phyloP scores from a whole-genome alignment of 2,888 invertebrate species.

The Ecdyonurus torrentis region DNA sequence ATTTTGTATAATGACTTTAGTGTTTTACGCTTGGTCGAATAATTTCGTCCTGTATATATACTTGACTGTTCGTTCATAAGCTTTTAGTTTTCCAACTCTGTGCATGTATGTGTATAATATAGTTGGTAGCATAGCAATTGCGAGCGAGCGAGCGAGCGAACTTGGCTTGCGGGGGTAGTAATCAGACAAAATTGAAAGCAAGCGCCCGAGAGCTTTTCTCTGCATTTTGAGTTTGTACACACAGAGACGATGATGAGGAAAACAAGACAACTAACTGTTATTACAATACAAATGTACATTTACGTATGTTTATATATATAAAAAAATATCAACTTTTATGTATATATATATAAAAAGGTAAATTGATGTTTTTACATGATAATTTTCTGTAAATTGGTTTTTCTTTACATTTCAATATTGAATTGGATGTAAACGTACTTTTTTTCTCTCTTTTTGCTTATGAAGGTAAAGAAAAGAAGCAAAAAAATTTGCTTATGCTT shows the following conservation, averaged over 20 bases:
- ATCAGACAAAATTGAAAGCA: background rate
- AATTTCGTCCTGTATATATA: too few relatives aligned
- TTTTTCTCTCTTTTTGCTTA: too few relatives aligned
- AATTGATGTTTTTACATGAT: background rate
- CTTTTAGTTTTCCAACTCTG: too few relatives aligned
- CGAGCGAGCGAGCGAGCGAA: background rate
- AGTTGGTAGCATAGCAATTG: too few relatives aligned
- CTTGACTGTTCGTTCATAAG: background rate
- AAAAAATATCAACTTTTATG: background rate
- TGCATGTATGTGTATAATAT: too few relatives aligned
- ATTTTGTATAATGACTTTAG: background rate
- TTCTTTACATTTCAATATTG: background rate
- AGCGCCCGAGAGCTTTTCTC: too few relatives aligned
- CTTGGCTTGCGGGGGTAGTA: background rate
- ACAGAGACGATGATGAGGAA: background rate
- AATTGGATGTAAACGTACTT: too few relatives aligned
- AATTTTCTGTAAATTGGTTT: background rate
- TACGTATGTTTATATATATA: background rate
- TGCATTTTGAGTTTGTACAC: background rate
- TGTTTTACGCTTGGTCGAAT: background rate
- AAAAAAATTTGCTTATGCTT: too few relatives aligned
- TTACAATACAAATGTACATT: background rate
- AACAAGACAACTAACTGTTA: background rate
- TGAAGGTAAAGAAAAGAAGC: too few relatives aligned
- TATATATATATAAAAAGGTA: background rate